Evolutionary conservation across 2,113 vertebrate genomes (phyloP).

Genomic region (Chionodraco myersi): DNA sequence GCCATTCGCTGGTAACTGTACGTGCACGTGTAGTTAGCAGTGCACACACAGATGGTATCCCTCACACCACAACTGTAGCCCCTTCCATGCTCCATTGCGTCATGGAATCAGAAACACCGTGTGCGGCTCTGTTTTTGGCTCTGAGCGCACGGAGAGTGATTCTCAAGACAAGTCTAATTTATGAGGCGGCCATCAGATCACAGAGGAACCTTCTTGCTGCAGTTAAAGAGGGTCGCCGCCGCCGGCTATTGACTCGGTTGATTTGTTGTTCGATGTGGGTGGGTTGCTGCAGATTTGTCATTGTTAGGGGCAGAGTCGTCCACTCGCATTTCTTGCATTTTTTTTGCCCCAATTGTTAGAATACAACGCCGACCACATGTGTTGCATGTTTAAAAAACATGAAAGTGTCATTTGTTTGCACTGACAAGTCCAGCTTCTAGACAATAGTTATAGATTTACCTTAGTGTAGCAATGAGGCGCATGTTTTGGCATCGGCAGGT

Average conservation of each 20-base stretch:
- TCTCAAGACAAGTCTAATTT: conserved; percentile 51
- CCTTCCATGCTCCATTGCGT: conserved; percentile 64
- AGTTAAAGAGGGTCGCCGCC: not conserved
- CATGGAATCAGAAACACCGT: conserved; percentile 66
- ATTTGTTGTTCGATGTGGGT: conserved; percentile 49
- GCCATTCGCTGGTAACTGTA: conserved; percentile 5
- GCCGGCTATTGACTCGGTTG: conserved; percentile 20
- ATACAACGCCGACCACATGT: conserved; percentile 68
- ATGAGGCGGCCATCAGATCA: conserved; percentile 33
- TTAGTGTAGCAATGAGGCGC: conserved; percentile 23
- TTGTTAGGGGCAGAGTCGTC: conserved; percentile 29
- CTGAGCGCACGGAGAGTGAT: conserved; percentile 34
- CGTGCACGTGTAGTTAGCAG: conserved; percentile 24
- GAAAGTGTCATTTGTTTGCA: conserved; percentile 71
- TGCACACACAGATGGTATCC: conserved; percentile 63
- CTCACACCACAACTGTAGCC: conserved; percentile 52
- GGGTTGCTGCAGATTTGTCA: conserved; percentile 49
- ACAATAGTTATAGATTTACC: conserved; percentile 41
- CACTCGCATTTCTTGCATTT: conserved; percentile 19
- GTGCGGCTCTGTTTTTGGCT: conserved; percentile 59
- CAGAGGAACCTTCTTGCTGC: conserved; percentile 21
- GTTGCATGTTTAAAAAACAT: conserved; percentile 74
- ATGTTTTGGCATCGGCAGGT: conserved; percentile 19
- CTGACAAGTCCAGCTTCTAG: conserved; percentile 63
- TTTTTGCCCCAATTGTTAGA: conserved; percentile 40